Base-by-base conservation (phyloP, 2,888 invertebrate species). In the Netelia virgata region DNA sequence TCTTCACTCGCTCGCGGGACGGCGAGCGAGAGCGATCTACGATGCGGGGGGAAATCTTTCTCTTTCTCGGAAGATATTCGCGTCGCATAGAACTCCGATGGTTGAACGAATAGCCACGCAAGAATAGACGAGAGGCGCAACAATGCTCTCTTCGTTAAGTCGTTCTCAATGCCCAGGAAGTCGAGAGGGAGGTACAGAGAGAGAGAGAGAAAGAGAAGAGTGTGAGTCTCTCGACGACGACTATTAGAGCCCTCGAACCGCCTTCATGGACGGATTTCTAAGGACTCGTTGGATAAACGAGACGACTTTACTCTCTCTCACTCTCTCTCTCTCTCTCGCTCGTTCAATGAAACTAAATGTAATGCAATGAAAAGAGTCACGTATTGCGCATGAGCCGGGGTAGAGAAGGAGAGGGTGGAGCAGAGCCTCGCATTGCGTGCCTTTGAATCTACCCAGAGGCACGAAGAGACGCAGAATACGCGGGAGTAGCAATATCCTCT, bases 131-230 rank as follows among this genome's bases (percentile, higher is more conserved):
- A 66, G n/a, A 63, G 78, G 50, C 20, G 75, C 83, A 55, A 79
- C 50, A 43, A 53, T 36, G 41, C 63, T 61, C 28, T 16, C 68
- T 66, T 14, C 23, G 77, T 59, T 83, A 83, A 86, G 85, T 86
- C 82, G 79, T 83, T 63, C 76, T 86, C 85, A 86, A 86, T 84
- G 87, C 79, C 82, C 87, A 84, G 86, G 86, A 87, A 86, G 86
- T 84, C 84, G 16, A 55, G 55, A 55, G 55, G 1, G 55, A 55
- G 16, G 3, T 9, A 16, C 0, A 55, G 16, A 3, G 55, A 55
- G 18, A 57, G 18, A 57, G 9, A 57, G 57, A 57, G 3, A 23
- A n/a, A n/a, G n/a, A 23, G 1, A 23, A 0, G 57, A 57, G 57
- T 16, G 18, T 16, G 18, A 57, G 57, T 6, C 18, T 57, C 47